Evolutionary conservation across 2,113 vertebrate species (phyloP), one percentile per base, ranked within the genome.

Genomic region (western clawed frog (Xenopus tropicalis)): DNA sequence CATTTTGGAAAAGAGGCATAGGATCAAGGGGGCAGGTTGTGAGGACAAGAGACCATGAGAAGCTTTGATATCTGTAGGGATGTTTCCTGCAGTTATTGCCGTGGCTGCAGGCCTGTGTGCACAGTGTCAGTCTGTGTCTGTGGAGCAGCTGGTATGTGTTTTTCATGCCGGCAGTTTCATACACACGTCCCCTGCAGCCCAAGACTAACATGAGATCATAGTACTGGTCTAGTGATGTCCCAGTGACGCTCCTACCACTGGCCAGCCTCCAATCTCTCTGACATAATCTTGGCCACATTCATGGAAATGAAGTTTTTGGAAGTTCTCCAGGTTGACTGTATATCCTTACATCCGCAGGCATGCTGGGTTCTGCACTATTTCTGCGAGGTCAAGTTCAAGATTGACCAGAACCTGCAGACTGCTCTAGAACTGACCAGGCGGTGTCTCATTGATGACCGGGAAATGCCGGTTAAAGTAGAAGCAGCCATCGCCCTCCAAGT

Each of bases 311-410:
- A n/a, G n/a, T n/a, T n/a, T 1, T 4, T 22, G n/a, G 8, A n/a
- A 63, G 14, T 14, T 10, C 61, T 19, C 42, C 16, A 17, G 1
- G 16, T n/a, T 54, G 5, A 48, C 3, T 54, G 1, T 54, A 14
- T 54, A 54, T n/a, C 37, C 61, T 14, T 29, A 14, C 13, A 11
- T n/a, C 66, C 52, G 9, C 68, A 98, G 97, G 97, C 97, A 82
- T 99, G 97, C 79, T 99, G 97, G 97, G 97, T 98, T 62, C 92
- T 99, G 81, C 97, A 99, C 83, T 99, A 99, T 90, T 99, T 99
- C 87, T 98, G 97, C 71, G 96, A 99, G 91, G 97, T 99, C 56
- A 98, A 97, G 83, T 99, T 99, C 83, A 98, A 98, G 91, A 96
- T 87, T 82, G 96, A 98, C 86, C 96, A 97, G 88, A 99, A 98